These are phyloP conservation scores for Pelodytes ibericus DNA, from an alignment of 2,797 vertebrate genomes.

Conservation along the genomic window DNA sequence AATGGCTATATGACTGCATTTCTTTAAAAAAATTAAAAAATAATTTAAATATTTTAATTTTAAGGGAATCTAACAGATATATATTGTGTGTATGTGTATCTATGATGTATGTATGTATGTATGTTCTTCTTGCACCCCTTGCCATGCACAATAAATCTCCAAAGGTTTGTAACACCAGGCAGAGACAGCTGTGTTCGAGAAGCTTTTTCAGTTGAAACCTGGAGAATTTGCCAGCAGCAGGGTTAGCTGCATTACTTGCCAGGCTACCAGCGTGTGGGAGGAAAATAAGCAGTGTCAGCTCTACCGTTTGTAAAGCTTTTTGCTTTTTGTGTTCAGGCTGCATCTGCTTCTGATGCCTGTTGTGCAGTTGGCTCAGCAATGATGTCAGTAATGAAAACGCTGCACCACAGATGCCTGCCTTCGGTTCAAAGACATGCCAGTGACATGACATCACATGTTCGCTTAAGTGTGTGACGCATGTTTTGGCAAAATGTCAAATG, in stretches of 20 bases:
- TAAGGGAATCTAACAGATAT: no score
- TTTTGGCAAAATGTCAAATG: slow-evolving; percentile 30
- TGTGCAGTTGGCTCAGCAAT: slow-evolving; percentile 25
- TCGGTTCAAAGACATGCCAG: slow-evolving; percentile 38
- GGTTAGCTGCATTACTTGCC: slow-evolving; percentile 40
- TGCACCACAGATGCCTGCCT: slow-evolving; percentile 32
- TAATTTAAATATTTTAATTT: no score
- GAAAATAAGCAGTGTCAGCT: slow-evolving; percentile 45
- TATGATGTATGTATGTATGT: no score
- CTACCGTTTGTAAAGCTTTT: slow-evolving; percentile 7
- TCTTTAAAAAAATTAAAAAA: no score
- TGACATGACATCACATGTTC: slow-evolving; percentile 34
- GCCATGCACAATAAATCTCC: slow-evolving; percentile 3
- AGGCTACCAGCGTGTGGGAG: slow-evolving; percentile 22
- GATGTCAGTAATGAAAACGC: slow-evolving; percentile 34
- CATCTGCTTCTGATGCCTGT: slow-evolving; percentile 41
- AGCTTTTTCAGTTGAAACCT: slow-evolving; percentile 19
- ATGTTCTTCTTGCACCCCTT: background rate
- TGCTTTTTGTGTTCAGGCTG: background rate
- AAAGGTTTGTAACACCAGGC: slow-evolving; percentile 34
- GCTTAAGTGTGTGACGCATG: slow-evolving; percentile 27
- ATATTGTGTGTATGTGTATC: no score
- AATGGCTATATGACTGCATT: no score
- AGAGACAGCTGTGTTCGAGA: slow-evolving; percentile 41
- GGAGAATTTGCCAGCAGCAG: slow-evolving; percentile 35